Percentiles rank a stretch among this genome's conserved stretches.
Conservation (phyloP, 2,888 invertebrate species). For the Dryadula phaetusa region DNA sequence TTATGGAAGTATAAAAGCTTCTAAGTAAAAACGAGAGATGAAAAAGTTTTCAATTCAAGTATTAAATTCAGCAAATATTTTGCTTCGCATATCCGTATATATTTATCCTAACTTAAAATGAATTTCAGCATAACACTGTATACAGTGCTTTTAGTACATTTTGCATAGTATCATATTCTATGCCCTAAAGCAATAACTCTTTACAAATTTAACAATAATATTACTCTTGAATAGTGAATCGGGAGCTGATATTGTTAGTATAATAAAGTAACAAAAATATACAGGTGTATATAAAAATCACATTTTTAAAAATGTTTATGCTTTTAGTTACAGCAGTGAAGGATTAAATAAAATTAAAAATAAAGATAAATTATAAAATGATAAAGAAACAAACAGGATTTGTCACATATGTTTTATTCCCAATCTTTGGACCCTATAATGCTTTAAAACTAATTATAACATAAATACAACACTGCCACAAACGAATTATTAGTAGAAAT, state of each 20-base stretch:
- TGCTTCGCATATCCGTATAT: conserved; percentile 16
- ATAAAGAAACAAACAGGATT: conserved; percentile 72
- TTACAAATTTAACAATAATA: conserved; percentile 16
- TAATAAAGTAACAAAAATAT: background rate
- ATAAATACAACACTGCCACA: conserved; percentile 82
- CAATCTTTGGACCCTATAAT: conserved; percentile 90
- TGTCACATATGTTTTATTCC: conserved; percentile 88
- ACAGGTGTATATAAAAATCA: conserved; percentile 1
- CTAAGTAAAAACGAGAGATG: conserved; percentile 22
- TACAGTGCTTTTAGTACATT: conserved; percentile 1
- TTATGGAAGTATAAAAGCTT: conserved; percentile 21
- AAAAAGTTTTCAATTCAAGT: conserved; percentile 23
- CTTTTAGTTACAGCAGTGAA: background rate
- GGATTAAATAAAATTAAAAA: conserved; percentile 16
- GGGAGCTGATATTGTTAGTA: background rate
- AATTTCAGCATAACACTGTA: conserved; percentile 4
- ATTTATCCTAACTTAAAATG: conserved; percentile 12
- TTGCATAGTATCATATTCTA: conserved; percentile 15
- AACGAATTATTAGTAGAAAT: conserved; percentile 62
- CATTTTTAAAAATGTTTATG: background rate
- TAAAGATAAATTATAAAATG: conserved; percentile 41
- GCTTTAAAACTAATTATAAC: conserved; percentile 87
- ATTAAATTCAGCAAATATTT: conserved; percentile 26
- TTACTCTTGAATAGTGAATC: conserved; percentile 2
- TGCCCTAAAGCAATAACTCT: conserved; percentile 16